Evolutionary conservation across 2,797 vertebrate species (phyloP).

Genomic region (Pseudocheirus occidentalis): DNA sequence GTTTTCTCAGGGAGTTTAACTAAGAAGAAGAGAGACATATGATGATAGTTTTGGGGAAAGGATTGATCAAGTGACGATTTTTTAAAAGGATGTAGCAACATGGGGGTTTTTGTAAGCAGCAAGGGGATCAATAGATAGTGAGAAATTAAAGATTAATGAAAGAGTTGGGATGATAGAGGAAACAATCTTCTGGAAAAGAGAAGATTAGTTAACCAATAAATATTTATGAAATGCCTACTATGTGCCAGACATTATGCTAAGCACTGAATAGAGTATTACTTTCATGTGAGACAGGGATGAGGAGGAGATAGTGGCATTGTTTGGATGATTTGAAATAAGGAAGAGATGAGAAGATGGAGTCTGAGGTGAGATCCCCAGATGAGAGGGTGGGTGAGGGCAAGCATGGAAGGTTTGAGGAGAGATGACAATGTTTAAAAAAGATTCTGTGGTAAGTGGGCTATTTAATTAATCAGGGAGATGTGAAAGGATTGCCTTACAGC

Average conservation of each 20-base stretch:
- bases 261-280: too few relatives aligned
- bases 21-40: background rate
- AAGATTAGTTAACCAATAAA: background rate
- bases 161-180: background rate
- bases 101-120: background rate
- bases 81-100: background rate
- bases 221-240: background rate
- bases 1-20: background rate
- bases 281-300: background rate
- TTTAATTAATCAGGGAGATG: background rate
- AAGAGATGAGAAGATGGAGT: background rate
- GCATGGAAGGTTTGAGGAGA: background rate
- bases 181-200: background rate
- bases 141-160: background rate
- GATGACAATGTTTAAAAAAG: background rate
- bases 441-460: background rate
- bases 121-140: background rate
- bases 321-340: background rate
- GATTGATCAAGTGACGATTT: background rate
- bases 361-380: background rate
- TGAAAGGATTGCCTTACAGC: background rate
- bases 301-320: background rate
- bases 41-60: background rate
- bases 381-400: background rate
- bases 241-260: background rate